Conservation (phyloP, 2,113 vertebrate species). For the Trichechus manatus region DNA sequence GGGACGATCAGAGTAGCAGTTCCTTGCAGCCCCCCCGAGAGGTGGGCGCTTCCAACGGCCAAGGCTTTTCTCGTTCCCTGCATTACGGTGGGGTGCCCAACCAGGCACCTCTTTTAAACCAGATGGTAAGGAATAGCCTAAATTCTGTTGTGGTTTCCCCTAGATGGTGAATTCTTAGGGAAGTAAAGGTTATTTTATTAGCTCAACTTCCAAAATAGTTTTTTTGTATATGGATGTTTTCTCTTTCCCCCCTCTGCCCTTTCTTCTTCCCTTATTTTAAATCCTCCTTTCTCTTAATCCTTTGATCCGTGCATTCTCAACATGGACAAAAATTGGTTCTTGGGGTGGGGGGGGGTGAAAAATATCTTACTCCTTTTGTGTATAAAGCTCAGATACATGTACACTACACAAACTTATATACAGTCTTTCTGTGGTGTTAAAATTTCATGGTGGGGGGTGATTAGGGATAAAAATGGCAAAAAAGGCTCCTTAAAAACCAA, state of each 20-base stretch:
- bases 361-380: not conserved
- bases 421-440: not conserved
- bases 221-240: not conserved
- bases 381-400: not conserved
- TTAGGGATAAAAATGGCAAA: not conserved
- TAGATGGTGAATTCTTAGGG: not conserved
- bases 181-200: not conserved
- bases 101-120: slow-evolving; percentile 82
- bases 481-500: not conserved
- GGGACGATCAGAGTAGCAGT: slow-evolving; percentile 77
- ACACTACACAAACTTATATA: not conserved
- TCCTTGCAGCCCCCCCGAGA: slow-evolving; percentile 80
- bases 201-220: not conserved
- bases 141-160: not conserved
- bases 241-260: too few relatives aligned
- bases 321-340: not conserved
- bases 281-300: not conserved
- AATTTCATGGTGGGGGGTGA: not conserved
- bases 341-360: too few relatives aligned
- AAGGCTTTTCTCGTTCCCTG: slow-evolving; percentile 85
- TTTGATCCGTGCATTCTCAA: not conserved
- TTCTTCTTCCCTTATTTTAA: slow-evolving; percentile 1
- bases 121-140: slow-evolving; percentile 84
- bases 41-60: slow-evolving; percentile 84
- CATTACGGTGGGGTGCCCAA: slow-evolving; percentile 85